These are phyloP conservation scores for Leiothrix lutea DNA, from an alignment of 2,113 vertebrate genomes.

Conservation along the genomic window DNA sequence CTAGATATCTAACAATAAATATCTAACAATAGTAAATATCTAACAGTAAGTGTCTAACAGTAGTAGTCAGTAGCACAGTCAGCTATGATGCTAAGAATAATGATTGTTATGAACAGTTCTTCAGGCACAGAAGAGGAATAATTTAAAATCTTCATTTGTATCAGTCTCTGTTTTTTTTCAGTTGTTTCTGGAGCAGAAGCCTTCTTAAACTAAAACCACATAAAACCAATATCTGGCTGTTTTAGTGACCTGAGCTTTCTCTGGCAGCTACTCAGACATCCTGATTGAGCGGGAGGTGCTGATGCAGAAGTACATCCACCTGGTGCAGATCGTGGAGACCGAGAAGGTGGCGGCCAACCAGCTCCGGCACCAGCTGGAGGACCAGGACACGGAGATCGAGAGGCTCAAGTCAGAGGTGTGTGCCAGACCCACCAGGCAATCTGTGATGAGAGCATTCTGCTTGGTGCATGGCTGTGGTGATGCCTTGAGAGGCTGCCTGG, in stretches of 20 bases:
- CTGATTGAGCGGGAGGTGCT: slow-evolving; percentile 83
- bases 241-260: slow-evolving; percentile 11
- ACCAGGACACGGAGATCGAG: slow-evolving; percentile 96
- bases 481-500: not conserved
- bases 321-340: slow-evolving; percentile 84
- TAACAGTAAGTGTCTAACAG: not conserved
- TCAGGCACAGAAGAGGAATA: not conserved
- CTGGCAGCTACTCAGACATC: slow-evolving; percentile 80
- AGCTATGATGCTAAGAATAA: not conserved
- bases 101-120: not conserved
- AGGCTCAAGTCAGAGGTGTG: slow-evolving; percentile 93
- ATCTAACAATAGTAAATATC: not conserved
- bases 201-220: not conserved
- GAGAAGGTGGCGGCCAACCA: slow-evolving; percentile 86
- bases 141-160: not conserved
- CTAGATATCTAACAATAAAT: not conserved
- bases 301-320: slow-evolving; percentile 86
- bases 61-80: not conserved
- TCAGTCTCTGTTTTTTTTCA: not conserved
- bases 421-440: not conserved
- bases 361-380: slow-evolving; percentile 93
- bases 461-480: not conserved
- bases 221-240: not conserved
- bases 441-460: not conserved
- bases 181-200: not conserved